These are phyloP conservation scores for Calephelis nemesis DNA, from an alignment of 1,140 invertebrate genomes.

Conservation along the genomic window DNA sequence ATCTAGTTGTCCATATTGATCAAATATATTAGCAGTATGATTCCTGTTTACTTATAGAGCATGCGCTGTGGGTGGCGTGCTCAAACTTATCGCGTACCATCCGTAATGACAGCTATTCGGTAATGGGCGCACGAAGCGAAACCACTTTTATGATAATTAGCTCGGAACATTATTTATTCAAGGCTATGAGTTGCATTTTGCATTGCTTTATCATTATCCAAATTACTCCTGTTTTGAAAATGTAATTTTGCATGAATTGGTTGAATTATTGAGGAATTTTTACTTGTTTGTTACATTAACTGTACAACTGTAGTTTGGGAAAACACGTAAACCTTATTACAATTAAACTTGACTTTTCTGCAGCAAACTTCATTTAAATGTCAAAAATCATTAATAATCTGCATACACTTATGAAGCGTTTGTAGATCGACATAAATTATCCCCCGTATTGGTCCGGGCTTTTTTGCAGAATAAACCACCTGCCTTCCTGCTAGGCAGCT, in stretches of 20 bases:
- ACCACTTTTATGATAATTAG: conserved; percentile 74
- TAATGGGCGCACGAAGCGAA: conserved; percentile 59
- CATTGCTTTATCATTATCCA: conserved; percentile 62
- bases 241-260: conserved; percentile 1
- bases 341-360: no score
- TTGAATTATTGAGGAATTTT: background rate
- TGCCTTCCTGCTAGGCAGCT: no score
- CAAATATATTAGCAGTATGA: conserved; percentile 55
- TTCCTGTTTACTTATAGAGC: conserved; percentile 39
- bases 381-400: no score
- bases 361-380: no score
- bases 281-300: no score
- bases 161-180: conserved; percentile 68
- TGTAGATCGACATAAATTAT: no score
- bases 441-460: no score
- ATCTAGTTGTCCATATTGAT: conserved; percentile 32
- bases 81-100: conserved; percentile 48
- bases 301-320: no score
- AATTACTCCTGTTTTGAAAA: conserved; percentile 45
- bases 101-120: conserved; percentile 71
- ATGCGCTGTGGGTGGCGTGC: conserved; percentile 59
- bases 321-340: no score
- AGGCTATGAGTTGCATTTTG: conserved; percentile 61
- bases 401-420: no score
- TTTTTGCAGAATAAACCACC: no score